A percentile compares a stretch with the other conserved stretches of the same genome.
phyloP scores from a whole-genome alignment of 2,797 vertebrate genomes.

The Diplodus puntazzo region DNA sequence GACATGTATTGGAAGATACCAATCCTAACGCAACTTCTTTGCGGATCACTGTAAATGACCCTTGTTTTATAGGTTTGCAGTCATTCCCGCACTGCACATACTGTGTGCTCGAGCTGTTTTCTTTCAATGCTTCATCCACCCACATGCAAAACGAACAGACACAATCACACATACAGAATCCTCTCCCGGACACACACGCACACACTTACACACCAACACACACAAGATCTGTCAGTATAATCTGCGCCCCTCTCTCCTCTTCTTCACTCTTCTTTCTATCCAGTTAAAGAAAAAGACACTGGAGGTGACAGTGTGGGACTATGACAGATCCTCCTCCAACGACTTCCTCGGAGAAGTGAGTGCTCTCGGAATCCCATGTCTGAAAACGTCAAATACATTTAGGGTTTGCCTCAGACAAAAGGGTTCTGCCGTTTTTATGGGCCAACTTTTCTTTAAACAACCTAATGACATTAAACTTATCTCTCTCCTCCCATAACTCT shows the following conservation, averaged over 20 bases:
- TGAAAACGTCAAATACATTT: conserved; percentile 46
- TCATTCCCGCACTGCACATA: conserved; percentile 9
- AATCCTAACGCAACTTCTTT: conserved; percentile 5
- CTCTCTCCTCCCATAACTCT: conserved; percentile 1
- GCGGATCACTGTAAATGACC: conserved; percentile 7
- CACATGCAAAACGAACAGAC: conserved; percentile 13
- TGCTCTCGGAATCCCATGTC: conserved; percentile 49
- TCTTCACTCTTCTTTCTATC: conserved; percentile 29
- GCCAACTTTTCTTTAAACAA: conserved; percentile 8
- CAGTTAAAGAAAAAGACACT: conserved; percentile 99
- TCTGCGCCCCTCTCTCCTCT: conserved; percentile 22
- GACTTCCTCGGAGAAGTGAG: conserved; percentile 99
- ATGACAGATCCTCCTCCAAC: conserved; percentile 97
- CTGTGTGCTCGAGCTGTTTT: neutral
- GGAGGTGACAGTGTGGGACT: conserved; percentile 99
- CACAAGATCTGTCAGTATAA: conserved; percentile 4
- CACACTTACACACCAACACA: neutral
- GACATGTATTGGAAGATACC: conserved; percentile 4
- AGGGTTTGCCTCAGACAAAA: conserved; percentile 13
- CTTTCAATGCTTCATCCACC: conserved; percentile 3
- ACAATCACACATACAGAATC: neutral
- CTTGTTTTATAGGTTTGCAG: neutral
- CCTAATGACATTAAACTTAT: conserved; percentile 1
- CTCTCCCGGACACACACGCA: neutral
- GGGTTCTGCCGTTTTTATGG: conserved; percentile 8